These are phyloP conservation scores for Diogma glabrata DNA, from an alignment of 2,888 invertebrate species.

Conservation along the genomic window DNA sequence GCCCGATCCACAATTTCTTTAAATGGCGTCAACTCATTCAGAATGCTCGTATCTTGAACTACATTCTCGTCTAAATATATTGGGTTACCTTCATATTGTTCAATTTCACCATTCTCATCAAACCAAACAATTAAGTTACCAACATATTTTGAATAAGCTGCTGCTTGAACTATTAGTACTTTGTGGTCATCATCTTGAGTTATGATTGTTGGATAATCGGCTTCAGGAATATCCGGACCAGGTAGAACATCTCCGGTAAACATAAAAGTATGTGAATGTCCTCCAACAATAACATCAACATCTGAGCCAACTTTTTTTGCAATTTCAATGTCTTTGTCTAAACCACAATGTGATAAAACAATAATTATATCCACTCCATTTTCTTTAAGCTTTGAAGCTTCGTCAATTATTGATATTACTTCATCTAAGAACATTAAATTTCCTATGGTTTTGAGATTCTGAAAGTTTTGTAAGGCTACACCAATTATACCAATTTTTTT, in stretches of 20 bases:
- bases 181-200: slow-evolving; percentile 36
- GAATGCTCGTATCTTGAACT: slow-evolving; percentile 31
- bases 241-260: slow-evolving; percentile 47
- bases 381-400: slow-evolving; percentile 49
- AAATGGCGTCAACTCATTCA: slow-evolving; percentile 44
- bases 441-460: slow-evolving; percentile 57
- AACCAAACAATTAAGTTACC: slow-evolving; percentile 64
- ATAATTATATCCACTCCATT: slow-evolving; percentile 65
- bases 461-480: slow-evolving; percentile 44
- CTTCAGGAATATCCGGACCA: slow-evolving; percentile 44
- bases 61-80: slow-evolving; percentile 51
- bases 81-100: slow-evolving; percentile 58
- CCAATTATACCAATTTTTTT: slow-evolving; percentile 69
- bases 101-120: slow-evolving; percentile 52
- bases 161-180: slow-evolving; percentile 56
- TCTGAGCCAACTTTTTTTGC: slow-evolving; percentile 51
- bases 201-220: slow-evolving; percentile 57
- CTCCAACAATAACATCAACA: slow-evolving; percentile 73
- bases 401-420: slow-evolving; percentile 49
- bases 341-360: slow-evolving; percentile 69
- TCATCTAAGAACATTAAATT: slow-evolving; percentile 58
- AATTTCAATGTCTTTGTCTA: slow-evolving; percentile 52
- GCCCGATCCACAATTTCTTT: slow-evolving; percentile 42
- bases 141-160: slow-evolving; percentile 62
- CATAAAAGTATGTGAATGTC: slow-evolving; percentile 70